These are phyloP conservation scores for Synanthedon tipuliformis DNA, from an alignment of 2,888 invertebrate species.

Conservation along the genomic window DNA sequence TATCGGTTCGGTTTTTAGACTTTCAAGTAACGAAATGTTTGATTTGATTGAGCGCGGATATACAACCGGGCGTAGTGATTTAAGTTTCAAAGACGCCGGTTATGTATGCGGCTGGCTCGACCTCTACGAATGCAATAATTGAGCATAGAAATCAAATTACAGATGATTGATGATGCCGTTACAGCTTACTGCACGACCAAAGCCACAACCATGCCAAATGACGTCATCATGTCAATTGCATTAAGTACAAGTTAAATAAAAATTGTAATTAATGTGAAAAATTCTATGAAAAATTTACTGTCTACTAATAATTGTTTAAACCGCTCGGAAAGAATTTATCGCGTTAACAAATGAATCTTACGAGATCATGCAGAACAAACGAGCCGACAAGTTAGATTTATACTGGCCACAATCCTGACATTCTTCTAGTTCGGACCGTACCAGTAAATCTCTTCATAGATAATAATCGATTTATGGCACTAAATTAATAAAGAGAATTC, in stretches of 20 bases:
- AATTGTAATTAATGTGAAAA: neutral
- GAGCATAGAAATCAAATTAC: slow-evolving; percentile 71
- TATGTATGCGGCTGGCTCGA: slow-evolving; percentile 42
- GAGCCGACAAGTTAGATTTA: neutral
- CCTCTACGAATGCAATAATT: slow-evolving; percentile 68
- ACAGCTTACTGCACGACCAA: slow-evolving; percentile 62
- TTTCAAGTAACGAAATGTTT: too few species aligned
- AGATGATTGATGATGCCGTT: slow-evolving; percentile 70
- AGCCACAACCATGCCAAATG: slow-evolving; percentile 54
- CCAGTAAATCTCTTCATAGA: neutral
- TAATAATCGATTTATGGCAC: slow-evolving; percentile 9
- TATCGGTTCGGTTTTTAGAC: neutral
- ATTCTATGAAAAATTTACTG: neutral
- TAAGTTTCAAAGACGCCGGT: neutral
- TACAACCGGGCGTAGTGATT: too few species aligned
- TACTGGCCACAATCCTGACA: neutral
- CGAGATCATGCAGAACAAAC: neutral
- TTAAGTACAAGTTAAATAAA: slow-evolving; percentile 6
- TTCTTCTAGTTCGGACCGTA: neutral
- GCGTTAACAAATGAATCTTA: too few species aligned
- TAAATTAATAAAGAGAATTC: slow-evolving; percentile 15
- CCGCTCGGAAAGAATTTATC: too few species aligned
- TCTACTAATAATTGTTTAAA: neutral
- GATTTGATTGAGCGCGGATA: too few species aligned
- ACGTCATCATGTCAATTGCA: slow-evolving; percentile 58